Evolutionary conservation across 2,888 invertebrate genomes (phyloP), one percentile per base, ranked within the genome.

Genomic region (Xylota segnis): DNA sequence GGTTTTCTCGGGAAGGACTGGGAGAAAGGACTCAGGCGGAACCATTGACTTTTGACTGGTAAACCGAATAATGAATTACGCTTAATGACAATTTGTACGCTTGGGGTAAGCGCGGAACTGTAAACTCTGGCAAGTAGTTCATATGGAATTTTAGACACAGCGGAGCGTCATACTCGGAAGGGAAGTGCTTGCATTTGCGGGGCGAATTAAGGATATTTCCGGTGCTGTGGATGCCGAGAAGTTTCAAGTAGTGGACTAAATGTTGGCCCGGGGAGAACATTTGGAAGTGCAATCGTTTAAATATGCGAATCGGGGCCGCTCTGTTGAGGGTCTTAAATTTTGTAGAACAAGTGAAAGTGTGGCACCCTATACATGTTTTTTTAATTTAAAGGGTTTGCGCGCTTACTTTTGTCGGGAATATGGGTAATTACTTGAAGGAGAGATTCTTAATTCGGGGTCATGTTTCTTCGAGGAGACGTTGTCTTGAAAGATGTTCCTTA

Each of bases 1-100:
- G 1, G 14, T 40, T 6, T 32, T 37, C 10, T 10, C 10, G 14
- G 43, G 50, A 27, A 45, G 47, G 29, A 75, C 34, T 54, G 40
- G 54, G 50, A 43, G 54, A n/a, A n/a, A n/a, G n/a, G n/a, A n/a
- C n/a, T n/a, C n/a, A 52, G 29, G 40, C 29, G 9, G 12, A 52
- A 65, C 29, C 65, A 65, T 71, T 83, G 77, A 78, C 74, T 68
- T 83, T 83, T 74, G 79, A 74, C 83, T 74, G 79, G 68, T 34
- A 58, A 78, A 83, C 79, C 74, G 61, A 74, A 72, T 68, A 63
- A 76, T 70, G 66, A 45, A 72, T 77, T 47, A 68, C 61, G 29
- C 78, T 78, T 83, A 61, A 63, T 72, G 78, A 66, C 66, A 52
- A 54, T 66, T 74, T 72, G 56, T 56, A 74, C 68, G 74, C 61